Evolutionary conservation across 2,797 vertebrate species (phyloP), one percentile per base, ranked within the genome.

Genomic region (Amblyraja radiata): DNA sequence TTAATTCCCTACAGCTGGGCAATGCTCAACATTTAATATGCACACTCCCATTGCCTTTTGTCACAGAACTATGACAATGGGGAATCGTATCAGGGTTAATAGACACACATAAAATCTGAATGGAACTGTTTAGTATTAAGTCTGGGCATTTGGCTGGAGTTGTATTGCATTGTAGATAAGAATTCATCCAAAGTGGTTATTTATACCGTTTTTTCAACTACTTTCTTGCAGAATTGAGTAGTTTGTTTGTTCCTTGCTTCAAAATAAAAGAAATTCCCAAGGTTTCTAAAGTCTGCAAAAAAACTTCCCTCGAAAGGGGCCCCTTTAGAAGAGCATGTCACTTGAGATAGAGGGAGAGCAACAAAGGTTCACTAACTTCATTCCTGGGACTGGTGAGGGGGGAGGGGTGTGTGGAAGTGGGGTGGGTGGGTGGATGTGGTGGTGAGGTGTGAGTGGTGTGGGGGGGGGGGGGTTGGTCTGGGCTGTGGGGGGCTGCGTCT

Each of bases 21-120:
- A n/a, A 32, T 13, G 16, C 86, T 90, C 71, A 68, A 90, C 36
- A 90, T 90, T 23, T 90, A 90, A 90, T 71, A 71, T 90, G 86
- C 36, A 84, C 54, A 11, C 54, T 18, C 46, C 81, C 81, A 84
- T 54, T 25, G 28, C 46, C 46, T 58, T 39, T 90, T 90, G 86
- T 68, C 36, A 39, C 28, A 68, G 63, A 68, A 18, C 65, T 39
- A n/a, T 18, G 63, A 71, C 16, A 28, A 4, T 14, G 83, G 63
- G 83, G n/a, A 28, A 21, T 63, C 11, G 23, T 86, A n/a, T 68
- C 32, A 71, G 2, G 28, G 61, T 90, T 71, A 90, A 90, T 90
- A 90, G 14, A 18, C 28, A 23, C 9, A 71, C n/a, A 90, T 18
- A 36, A 11, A 68, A 11, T 84, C 36, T 71, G 61, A 90, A 90